These are phyloP conservation scores for Anoura caudifer DNA, from an alignment of 2,113 vertebrate species.

Conservation along the genomic window DNA sequence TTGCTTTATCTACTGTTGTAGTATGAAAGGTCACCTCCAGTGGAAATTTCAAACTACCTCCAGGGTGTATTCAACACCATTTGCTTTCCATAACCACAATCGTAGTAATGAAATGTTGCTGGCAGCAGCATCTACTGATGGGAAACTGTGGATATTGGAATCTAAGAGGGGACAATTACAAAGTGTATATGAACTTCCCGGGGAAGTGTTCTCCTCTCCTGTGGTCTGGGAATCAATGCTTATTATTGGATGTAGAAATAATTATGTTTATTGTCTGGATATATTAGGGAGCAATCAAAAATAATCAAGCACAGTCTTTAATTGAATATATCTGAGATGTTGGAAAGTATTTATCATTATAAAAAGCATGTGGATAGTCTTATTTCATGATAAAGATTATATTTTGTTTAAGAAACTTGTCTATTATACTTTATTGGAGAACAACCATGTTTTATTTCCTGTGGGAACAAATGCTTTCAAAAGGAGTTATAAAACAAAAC, in stretches of 20 bases:
- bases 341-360: background rate
- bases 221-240: slow-evolving; percentile 85
- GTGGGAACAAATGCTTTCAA: background rate
- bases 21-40: slow-evolving; percentile 82
- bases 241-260: slow-evolving; percentile 93
- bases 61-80: slow-evolving; percentile 91
- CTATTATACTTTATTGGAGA: slow-evolving; percentile 24
- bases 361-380: background rate
- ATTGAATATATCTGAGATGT: background rate
- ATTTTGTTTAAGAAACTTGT: slow-evolving; percentile 58
- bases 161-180: slow-evolving; percentile 80
- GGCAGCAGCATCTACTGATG: slow-evolving; percentile 91
- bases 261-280: slow-evolving; percentile 93
- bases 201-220: slow-evolving; percentile 95
- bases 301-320: background rate
- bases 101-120: slow-evolving; percentile 78
- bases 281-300: slow-evolving; percentile 52
- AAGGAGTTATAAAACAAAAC: background rate
- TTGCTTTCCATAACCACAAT: slow-evolving; percentile 79
- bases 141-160: slow-evolving; percentile 90
- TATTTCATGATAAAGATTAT: slow-evolving; percentile 49
- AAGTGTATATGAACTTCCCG: slow-evolving; percentile 82
- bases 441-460: background rate
- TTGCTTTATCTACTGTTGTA: slow-evolving; percentile 88
- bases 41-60: slow-evolving; percentile 91